phyloP scores from a whole-genome alignment of 30 jellyfish, hydroid and myxozoan genomes.

The Phacellophora camtschatica region DNA sequence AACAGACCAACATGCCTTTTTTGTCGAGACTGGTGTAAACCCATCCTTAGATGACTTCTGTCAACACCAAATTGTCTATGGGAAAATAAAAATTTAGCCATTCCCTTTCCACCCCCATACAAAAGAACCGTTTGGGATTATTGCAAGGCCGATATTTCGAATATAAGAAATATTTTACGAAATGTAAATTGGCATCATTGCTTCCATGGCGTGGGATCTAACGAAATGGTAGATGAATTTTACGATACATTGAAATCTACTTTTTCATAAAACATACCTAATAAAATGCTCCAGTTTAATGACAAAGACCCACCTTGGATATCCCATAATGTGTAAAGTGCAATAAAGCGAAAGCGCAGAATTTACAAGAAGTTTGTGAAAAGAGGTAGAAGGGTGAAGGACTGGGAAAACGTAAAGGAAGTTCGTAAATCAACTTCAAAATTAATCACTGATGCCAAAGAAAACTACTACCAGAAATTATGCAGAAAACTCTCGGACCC shows the following conservation, averaged over 20 bases:
- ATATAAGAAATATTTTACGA: constrained; percentile 8
- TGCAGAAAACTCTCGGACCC: too few species aligned
- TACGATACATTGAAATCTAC: constrained; percentile 20
- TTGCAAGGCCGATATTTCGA: constrained; percentile 9
- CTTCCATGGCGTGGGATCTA: constrained; percentile 17
- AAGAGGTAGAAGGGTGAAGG: constrained; percentile 42
- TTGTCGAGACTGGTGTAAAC: constrained; percentile 17
- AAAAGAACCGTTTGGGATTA: constrained; percentile 1
- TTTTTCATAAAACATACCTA: constrained; percentile 11
- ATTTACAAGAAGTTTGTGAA: constrained; percentile 23
- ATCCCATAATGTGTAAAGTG: too few species aligned
- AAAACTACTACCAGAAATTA: too few species aligned
- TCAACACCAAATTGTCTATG: constrained; percentile 1
- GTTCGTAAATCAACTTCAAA: neutral
- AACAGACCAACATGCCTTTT: constrained; percentile 1
- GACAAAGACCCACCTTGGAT: too few species aligned
- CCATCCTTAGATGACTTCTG: constrained; percentile 23
- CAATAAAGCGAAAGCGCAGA: constrained; percentile 12
- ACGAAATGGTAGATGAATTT: constrained; percentile 30
- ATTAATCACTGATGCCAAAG: constrained; percentile 29
- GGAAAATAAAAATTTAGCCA: constrained; percentile 26
- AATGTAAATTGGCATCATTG: constrained; percentile 6
- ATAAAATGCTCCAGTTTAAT: neutral
- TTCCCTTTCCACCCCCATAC: constrained; percentile 16
- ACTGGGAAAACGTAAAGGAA: constrained; percentile 28